Evolutionary conservation across 2,888 invertebrate genomes (phyloP).

Genomic region (Polymixis flavicincta): DNA sequence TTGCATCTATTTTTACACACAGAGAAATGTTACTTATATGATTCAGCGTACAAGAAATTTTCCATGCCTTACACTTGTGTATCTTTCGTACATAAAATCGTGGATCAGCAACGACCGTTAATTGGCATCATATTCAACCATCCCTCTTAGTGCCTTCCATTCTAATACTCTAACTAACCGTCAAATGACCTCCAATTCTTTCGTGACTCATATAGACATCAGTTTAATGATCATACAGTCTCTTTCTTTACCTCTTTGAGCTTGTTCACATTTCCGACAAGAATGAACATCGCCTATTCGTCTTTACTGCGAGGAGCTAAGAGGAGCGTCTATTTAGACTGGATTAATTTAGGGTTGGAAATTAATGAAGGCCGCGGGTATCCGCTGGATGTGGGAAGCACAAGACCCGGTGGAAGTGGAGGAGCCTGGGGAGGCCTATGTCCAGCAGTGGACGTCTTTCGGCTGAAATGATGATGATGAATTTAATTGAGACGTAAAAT

Average conservation of each 20-base stretch:
- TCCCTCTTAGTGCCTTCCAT: conserved; percentile 13
- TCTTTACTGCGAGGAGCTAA: too few relatives aligned
- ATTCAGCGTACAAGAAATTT: neutral
- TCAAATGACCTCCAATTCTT: conserved; percentile 7
- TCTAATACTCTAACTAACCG: conserved; percentile 10
- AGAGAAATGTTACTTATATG: neutral
- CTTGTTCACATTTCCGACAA: neutral
- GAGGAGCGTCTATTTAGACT: neutral
- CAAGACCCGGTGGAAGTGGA: too few relatives aligned
- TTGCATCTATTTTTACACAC: neutral
- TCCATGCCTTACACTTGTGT: too few relatives aligned
- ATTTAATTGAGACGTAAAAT: conserved; percentile 19
- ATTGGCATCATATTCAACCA: conserved; percentile 12
- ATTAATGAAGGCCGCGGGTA: too few relatives aligned
- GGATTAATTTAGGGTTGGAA: too few relatives aligned
- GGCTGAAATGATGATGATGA: too few relatives aligned
- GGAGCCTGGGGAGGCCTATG: too few relatives aligned
- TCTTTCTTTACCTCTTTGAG: conserved; percentile 18
- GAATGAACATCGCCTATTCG: conserved; percentile 20
- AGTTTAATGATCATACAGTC: neutral
- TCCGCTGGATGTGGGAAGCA: too few relatives aligned
- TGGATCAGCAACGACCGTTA: neutral
- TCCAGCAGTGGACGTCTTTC: too few relatives aligned
- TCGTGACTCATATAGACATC: conserved; percentile 17
- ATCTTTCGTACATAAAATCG: neutral